Evolutionary conservation across 2,888 invertebrate genomes (phyloP).

Genomic region (Drosophila peninsularis): DNA sequence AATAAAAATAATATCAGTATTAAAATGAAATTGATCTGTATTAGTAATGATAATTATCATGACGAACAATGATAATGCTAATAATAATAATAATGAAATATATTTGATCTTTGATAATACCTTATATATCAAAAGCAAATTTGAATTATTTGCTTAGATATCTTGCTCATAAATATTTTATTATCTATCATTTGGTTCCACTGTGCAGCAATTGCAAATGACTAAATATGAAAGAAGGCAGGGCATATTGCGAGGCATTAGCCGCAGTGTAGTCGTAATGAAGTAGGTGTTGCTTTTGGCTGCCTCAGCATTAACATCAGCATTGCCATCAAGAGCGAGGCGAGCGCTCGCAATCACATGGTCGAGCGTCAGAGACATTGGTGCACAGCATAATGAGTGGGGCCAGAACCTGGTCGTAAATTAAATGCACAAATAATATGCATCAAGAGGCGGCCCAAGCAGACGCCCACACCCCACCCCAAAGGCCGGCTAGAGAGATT

Average conservation of each 20-base stretch:
- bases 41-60: no score
- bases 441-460: constrained; percentile 35
- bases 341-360: constrained; percentile 53
- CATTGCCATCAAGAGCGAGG: constrained; percentile 30
- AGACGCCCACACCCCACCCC: constrained; percentile 31
- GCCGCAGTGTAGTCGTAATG: constrained; percentile 53
- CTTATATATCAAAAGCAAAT: no score
- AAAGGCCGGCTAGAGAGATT: constrained; percentile 15
- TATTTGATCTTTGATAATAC: no score
- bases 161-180: neutral
- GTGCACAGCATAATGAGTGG: constrained; percentile 54
- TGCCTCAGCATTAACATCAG: constrained; percentile 54
- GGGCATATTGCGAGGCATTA: constrained; percentile 49
- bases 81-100: neutral
- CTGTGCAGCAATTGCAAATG: constrained; percentile 41
- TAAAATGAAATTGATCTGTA: neutral
- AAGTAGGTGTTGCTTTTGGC: constrained; percentile 70
- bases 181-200: constrained; percentile 9
- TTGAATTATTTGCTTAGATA: neutral
- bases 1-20: neutral
- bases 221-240: constrained; percentile 41
- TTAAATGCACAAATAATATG: constrained; percentile 73
- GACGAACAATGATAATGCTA: no score
- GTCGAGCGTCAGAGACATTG: constrained; percentile 57
- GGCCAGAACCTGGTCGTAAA: constrained; percentile 53